phyloP scores from a whole-genome alignment of 64 coral and sea anemone genomes.

The Dendrophyllia cribrosa region DNA sequence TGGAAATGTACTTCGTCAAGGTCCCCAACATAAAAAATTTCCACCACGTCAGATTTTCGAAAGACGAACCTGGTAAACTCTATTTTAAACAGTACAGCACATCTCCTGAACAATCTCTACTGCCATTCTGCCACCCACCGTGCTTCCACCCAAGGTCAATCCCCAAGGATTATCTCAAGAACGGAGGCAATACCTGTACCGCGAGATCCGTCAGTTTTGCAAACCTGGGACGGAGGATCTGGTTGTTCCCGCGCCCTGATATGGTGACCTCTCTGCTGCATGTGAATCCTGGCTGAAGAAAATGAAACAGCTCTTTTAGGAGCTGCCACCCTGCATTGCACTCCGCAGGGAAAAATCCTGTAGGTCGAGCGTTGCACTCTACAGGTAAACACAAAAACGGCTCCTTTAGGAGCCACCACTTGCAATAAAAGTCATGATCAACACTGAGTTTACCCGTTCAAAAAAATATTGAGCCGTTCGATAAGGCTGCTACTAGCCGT shows the following conservation, averaged over 20 bases:
- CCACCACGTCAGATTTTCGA: constrained; percentile 38
- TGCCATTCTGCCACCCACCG: not conserved
- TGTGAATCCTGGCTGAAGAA: no score
- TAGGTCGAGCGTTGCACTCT: no score
- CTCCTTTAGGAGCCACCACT: no score
- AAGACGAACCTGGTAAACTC: constrained; percentile 23
- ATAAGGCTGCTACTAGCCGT: no score
- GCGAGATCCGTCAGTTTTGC: not conserved
- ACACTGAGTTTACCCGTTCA: no score
- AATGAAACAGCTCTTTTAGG: no score
- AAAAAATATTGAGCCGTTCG: no score
- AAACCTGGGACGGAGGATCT: constrained; percentile 20
- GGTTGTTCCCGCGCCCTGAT: not conserved
- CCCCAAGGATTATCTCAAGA: not conserved
- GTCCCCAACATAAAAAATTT: constrained; percentile 31
- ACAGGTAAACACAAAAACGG: no score
- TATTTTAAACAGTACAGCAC: constrained; percentile 12
- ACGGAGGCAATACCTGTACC: not conserved
- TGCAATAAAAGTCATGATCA: no score
- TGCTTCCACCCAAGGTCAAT: not conserved
- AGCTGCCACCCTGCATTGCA: no score
- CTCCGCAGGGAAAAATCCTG: no score
- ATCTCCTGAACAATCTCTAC: not conserved
- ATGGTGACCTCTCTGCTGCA: no score
- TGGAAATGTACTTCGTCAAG: constrained; percentile 30